Base-by-base conservation (phyloP, 2,888 invertebrate genomes). In the Hipparchia sbordonii region DNA sequence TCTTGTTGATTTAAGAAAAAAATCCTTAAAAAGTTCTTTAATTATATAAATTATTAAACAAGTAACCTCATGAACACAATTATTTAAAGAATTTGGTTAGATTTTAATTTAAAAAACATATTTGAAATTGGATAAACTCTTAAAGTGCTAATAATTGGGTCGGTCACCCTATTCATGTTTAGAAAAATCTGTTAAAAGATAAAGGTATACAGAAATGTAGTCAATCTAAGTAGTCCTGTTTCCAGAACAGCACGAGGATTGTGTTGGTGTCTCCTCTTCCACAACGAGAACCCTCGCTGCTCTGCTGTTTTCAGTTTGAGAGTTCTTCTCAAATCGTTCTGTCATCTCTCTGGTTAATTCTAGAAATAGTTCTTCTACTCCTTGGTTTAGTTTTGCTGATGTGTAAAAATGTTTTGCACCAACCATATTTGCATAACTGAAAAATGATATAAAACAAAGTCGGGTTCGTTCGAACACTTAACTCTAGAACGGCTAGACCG, bases 321-420 rank as follows among this genome's bases (percentile, higher is more conserved):
- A 74, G 51, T 84, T 87, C 45, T 85, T 85, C 65, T 92, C 89
- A 67, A 82, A 82, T 67, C 84, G 85, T 46, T 89, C 87, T 46
- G 97, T 95, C 96, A 98, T 97, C 80, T 96, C 95, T 83, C 95
- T 95, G 56, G 97, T 97, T 74, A 99, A 90, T 78, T 97, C 96
- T 66, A 98, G 88, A 87, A 99, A 99, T 84, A 99, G 94, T 75
- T 99, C 98, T 85, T 98, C 98, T 6, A 99, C 97, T 51, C 98
- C 98, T 87, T 96, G 95, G 87, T 98, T 98, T 74, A 96, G 89
- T 91, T 99, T 99, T 0, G 99, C 99, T 51, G 99, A 99, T 52
- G 98, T 98, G 86, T 97, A 97, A 88, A 96, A 98, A 90, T 99
- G 98, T 82, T 96, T 96, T 1, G 99, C 99, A 71, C 98, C 98